Conservation (phyloP, 2,113 vertebrate species). For the Podocnemis expansa region DNA sequence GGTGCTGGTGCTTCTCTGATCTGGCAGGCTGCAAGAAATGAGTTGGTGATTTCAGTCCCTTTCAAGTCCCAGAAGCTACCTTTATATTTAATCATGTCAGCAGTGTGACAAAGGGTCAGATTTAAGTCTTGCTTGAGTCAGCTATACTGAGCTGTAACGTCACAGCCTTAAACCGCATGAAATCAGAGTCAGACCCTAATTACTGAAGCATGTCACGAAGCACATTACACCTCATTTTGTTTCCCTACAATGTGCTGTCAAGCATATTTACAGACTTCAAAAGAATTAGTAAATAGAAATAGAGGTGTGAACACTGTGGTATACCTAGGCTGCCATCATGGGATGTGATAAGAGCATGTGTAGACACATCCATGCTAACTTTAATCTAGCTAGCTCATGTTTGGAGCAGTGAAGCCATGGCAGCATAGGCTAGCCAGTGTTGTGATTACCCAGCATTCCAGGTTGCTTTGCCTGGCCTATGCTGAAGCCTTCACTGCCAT, state of each 20-base stretch:
- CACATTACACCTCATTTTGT: not conserved
- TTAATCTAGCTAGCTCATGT: not conserved
- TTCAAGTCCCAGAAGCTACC: not conserved
- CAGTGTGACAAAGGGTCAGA: not conserved
- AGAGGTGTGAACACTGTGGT: not conserved
- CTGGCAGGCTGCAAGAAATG: not conserved
- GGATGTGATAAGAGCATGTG: not conserved
- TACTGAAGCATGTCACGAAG: not conserved
- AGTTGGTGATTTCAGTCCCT: not conserved
- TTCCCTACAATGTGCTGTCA: accelerated
- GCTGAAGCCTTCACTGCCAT: not conserved
- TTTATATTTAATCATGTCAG: too few relatives aligned
- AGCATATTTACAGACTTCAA: not conserved
- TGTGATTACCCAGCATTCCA: not conserved
- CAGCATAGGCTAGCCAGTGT: not conserved
- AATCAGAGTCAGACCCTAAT: not conserved
- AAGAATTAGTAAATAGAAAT: not conserved
- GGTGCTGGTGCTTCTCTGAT: not conserved
- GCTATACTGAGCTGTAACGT: not conserved
- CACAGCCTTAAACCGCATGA: not conserved
- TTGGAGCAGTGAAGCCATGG: not conserved
- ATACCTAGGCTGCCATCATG: not conserved
- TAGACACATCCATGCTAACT: not conserved
- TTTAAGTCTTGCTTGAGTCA: not conserved
- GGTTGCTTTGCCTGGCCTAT: too few relatives aligned